phyloP scores from a whole-genome alignment of 2,797 vertebrate genomes.

The Eremophila alpestris region DNA sequence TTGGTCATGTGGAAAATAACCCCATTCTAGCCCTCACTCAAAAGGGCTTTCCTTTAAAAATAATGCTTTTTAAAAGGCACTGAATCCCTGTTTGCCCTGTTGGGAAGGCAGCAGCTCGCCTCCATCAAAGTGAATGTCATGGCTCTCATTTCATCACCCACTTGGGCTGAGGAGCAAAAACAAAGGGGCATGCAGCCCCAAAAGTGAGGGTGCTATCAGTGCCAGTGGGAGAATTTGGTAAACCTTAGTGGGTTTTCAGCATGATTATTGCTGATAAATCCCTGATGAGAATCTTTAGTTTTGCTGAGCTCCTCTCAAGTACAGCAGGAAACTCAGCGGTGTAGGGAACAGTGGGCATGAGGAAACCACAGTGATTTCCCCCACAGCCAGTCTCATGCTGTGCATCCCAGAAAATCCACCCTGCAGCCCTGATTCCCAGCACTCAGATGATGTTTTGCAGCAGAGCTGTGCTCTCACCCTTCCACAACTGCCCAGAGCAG shows the following conservation, averaged over 20 bases:
- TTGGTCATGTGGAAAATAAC: conserved; percentile 60
- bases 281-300: not conserved
- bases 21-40: conserved; percentile 27
- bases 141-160: not conserved
- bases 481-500: not conserved
- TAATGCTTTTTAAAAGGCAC: conserved; percentile 31
- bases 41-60: conserved; percentile 51
- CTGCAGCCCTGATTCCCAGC: not conserved
- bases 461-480: not conserved
- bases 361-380: not conserved
- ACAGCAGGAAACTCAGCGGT: accelerated
- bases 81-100: not conserved
- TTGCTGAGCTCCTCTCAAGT: not conserved
- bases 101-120: conserved; percentile 6
- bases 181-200: not conserved
- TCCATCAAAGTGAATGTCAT: not conserved
- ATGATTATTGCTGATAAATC: not conserved
- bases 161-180: not conserved
- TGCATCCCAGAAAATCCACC: not conserved
- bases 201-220: not conserved
- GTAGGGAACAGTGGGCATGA: not conserved
- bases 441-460: accelerated
- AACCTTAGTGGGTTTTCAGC: not conserved
- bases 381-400: not conserved
- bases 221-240: not conserved